Evolutionary conservation across 2,113 vertebrate genomes (phyloP).

Genomic region (Capra hircus): DNA sequence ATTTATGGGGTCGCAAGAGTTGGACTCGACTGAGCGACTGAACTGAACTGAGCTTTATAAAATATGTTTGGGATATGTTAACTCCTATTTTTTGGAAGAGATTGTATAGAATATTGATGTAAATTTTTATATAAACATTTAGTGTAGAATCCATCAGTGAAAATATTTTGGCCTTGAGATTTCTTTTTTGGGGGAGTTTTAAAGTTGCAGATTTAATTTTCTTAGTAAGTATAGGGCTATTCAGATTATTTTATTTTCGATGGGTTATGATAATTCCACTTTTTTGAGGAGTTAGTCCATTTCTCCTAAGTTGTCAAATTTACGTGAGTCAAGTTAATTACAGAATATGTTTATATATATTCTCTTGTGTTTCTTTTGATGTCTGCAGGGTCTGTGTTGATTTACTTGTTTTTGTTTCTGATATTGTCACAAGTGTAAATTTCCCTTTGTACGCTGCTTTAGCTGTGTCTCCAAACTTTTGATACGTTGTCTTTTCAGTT

Average conservation of each 20-base stretch:
- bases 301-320: neutral
- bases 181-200: neutral
- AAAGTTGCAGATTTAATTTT: neutral
- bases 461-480: neutral
- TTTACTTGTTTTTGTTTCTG: neutral
- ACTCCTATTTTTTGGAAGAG: neutral
- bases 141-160: neutral
- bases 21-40: accelerated
- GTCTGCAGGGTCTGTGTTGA: neutral
- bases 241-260: neutral
- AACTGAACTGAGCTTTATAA: neutral
- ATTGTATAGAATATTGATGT: neutral
- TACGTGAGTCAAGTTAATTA: neutral
- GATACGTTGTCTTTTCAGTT: neutral
- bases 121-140: neutral
- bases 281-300: neutral
- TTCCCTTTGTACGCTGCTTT: neutral
- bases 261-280: neutral
- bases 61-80: neutral
- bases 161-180: neutral
- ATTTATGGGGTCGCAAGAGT: no score
- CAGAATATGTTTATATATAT: neutral
- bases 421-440: neutral
- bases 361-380: neutral
- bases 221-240: neutral